Evolutionary conservation across 2,888 invertebrate species (phyloP).

Genomic region (Luperina testacea): DNA sequence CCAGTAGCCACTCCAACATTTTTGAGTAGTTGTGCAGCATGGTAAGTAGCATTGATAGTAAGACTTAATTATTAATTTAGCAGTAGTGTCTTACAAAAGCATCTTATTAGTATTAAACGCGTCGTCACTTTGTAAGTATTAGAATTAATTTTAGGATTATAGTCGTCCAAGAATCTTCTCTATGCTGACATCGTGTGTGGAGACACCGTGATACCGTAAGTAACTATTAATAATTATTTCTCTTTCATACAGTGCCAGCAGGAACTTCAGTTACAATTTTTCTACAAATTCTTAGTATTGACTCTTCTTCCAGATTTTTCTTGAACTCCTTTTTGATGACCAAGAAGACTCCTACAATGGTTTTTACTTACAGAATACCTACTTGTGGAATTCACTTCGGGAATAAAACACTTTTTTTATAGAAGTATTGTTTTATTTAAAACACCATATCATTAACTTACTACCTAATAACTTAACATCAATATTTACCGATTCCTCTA

Average conservation of each 20-base stretch:
- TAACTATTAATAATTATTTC: conserved; percentile 31
- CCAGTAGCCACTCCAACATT: conserved; percentile 21
- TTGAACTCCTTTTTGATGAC: conserved; percentile 54
- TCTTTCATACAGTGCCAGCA: conserved; percentile 31
- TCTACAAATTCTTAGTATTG: conserved; percentile 41
- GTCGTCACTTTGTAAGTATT: conserved; percentile 60
- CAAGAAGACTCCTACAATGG: conserved; percentile 57
- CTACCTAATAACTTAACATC: background rate
- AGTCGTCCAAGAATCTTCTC: conserved; percentile 21
- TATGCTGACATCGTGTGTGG: conserved; percentile 7
- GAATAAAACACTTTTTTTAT: conserved; percentile 57
- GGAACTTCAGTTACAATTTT: conserved; percentile 9
- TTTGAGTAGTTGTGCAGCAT: conserved; percentile 40
- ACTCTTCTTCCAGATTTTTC: conserved; percentile 53
- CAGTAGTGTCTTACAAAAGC: conserved; percentile 35
- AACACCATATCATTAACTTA: background rate
- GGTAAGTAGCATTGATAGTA: conserved; percentile 56
- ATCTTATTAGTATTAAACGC: conserved; percentile 40
- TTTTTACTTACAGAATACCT: conserved; percentile 56
- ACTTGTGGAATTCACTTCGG: conserved; percentile 50
- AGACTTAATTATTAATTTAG: conserved; percentile 43
- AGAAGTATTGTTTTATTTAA: conserved; percentile 44
- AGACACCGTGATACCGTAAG: conserved; percentile 43
- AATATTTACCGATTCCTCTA: background rate
- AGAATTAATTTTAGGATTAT: conserved; percentile 37